phyloP scores from a whole-genome alignment of 2,888 invertebrate species.

The Thalpophila matura region DNA sequence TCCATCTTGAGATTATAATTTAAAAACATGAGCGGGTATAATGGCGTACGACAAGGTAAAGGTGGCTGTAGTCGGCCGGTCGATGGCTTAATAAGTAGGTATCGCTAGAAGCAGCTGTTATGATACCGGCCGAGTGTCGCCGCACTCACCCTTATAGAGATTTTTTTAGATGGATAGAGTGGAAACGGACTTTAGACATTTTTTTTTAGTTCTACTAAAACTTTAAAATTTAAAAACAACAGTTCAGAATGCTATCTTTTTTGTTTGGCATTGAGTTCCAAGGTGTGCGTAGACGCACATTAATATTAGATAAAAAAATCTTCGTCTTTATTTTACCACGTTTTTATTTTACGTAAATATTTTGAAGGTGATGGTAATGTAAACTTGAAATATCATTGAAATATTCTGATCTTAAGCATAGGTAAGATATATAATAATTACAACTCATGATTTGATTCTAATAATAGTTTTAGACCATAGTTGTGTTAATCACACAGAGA shows the following conservation, averaged over 20 bases:
- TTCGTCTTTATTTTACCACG: not conserved
- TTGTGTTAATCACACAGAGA: too few relatives aligned
- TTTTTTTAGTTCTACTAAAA: not conserved
- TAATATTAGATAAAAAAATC: too few relatives aligned
- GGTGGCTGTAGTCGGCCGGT: conserved; percentile 74
- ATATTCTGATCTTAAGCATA: too few relatives aligned
- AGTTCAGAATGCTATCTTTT: too few relatives aligned
- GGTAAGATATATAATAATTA: too few relatives aligned
- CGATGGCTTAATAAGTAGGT: conserved; percentile 89
- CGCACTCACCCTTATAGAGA: conserved; percentile 85
- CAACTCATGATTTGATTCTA: not conserved
- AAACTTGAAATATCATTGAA: too few relatives aligned
- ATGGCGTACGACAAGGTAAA: conserved; percentile 71
- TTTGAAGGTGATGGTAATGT: too few relatives aligned
- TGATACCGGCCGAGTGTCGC: conserved; percentile 89
- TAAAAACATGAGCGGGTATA: conserved; percentile 86
- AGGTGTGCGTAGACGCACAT: not conserved
- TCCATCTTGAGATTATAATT: conserved; percentile 84
- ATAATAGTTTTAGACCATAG: not conserved
- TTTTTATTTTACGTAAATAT: not conserved
- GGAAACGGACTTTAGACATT: conserved; percentile 67
- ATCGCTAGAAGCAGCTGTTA: conserved; percentile 89
- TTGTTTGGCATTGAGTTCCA: too few relatives aligned
- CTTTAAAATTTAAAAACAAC: too few relatives aligned
- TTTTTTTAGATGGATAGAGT: conserved; percentile 67